phyloP scores from a whole-genome alignment of 2,113 vertebrate species.

The Cavia porcellus region DNA sequence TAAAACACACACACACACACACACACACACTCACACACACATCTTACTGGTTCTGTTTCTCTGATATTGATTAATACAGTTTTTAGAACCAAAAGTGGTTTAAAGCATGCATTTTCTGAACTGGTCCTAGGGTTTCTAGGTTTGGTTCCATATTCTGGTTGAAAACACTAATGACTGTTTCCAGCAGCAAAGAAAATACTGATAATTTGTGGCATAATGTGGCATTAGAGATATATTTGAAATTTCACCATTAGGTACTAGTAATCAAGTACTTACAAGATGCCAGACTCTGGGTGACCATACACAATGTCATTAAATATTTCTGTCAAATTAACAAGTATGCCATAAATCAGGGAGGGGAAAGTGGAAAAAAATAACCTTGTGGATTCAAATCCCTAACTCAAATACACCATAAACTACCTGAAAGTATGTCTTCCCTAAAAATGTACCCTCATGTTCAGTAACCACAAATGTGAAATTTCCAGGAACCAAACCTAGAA shows the following conservation, averaged over 20 bases:
- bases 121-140: not conserved
- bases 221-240: not conserved
- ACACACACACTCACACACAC: not conserved
- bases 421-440: not conserved
- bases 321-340: not conserved
- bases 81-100: not conserved
- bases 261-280: not conserved
- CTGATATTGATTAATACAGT: not conserved
- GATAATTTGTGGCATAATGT: not conserved
- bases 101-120: conserved; percentile 5
- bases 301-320: not conserved
- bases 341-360: not conserved
- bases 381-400: not conserved
- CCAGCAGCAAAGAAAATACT: not conserved
- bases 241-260: not conserved
- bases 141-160: not conserved
- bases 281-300: not conserved
- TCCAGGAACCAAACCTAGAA: not conserved
- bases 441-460: not conserved
- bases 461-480: not conserved
- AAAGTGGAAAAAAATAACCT: not conserved
- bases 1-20: not conserved
- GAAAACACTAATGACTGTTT: not conserved
- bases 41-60: not conserved
- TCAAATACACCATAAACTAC: not conserved